Base-by-base conservation (phyloP, 2,113 vertebrate species). In the Plestiodon gilberti region DNA sequence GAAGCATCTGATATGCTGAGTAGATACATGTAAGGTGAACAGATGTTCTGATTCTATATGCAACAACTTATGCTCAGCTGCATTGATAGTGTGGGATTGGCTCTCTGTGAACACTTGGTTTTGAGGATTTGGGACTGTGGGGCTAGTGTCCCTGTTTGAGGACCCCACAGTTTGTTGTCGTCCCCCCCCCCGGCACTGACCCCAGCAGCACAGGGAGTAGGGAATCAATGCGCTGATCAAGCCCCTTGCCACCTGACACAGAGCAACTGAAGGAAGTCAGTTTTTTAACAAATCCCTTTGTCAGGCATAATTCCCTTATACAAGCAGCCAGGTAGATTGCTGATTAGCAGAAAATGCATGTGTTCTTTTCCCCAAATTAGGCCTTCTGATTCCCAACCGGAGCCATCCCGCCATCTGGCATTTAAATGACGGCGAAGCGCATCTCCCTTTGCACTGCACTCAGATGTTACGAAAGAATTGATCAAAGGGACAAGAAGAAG, bases 401-500 rank as follows among this genome's bases (percentile, higher is more conserved):
- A 0, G 17, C 84, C 30, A 30, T 22, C 3, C 57, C 25, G 86
- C 43, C 79, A 40, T 20, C 64, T 43, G 15, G 64, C 59, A 35
- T 73, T 48, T 10, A 62, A 22, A 48, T 1, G 13, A 1, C 23
- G n/a, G 78, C n/a, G 43, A 57, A 88, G 77, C 82, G 1, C 9
- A 1, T 28, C 48, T 40, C 65, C 70, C 76, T 78, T 77, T 0
- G 1, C 0, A 23, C 78, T 2, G 86, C 73, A 78, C 0, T 30
- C 90, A 77, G 81, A 35, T 14, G 40, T 35, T 33, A 13, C 86
- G 76, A 11, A 84, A 88, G 93, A 75, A 88, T 80, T 89, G 89
- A 78, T 87, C 90, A 93, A 57, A 57, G 92, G 88, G 92, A 93
- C 92, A 91, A 40, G 89, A 89, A 90, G 91, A 89, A 90, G 91